phyloP scores from a whole-genome alignment of 2,797 vertebrate species.

The Coilia nasus region DNA sequence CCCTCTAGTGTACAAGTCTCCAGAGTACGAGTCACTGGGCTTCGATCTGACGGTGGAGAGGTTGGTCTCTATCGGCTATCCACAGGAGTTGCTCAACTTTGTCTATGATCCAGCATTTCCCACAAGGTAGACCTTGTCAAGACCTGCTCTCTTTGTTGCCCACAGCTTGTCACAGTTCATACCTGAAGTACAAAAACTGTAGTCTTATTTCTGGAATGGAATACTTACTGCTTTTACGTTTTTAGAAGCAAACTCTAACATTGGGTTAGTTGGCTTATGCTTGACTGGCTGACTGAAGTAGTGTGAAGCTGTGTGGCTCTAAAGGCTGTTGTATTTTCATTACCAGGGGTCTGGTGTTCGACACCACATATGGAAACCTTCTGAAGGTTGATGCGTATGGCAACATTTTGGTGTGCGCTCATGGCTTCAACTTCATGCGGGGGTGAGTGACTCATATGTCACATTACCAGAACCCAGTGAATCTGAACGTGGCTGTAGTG shows the following conservation, averaged over 20 bases:
- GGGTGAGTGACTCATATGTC: constrained; percentile 78
- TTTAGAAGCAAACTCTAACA: too few relatives aligned
- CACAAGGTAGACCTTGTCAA: constrained; percentile 77
- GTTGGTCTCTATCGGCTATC: constrained; percentile 89
- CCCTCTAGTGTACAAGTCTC: constrained; percentile 83
- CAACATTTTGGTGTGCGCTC: constrained; percentile 94
- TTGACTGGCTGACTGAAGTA: background rate
- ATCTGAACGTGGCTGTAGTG: background rate
- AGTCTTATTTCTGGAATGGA: too few relatives aligned
- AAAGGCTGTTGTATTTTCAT: background rate
- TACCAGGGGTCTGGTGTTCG: constrained; percentile 91
- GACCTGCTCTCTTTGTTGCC: background rate
- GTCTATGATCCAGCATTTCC: constrained; percentile 90
- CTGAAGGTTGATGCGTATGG: constrained; percentile 95
- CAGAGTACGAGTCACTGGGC: constrained; percentile 89
- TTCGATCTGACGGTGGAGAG: constrained; percentile 90
- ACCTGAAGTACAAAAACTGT: background rate
- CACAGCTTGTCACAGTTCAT: too few relatives aligned
- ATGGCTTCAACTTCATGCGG: constrained; percentile 94
- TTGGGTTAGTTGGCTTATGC: too few relatives aligned
- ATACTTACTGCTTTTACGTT: too few relatives aligned
- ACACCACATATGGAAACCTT: constrained; percentile 90
- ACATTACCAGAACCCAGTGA: background rate
- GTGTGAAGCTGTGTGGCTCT: background rate
- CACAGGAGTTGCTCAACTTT: constrained; percentile 89